phyloP scores from a whole-genome alignment of 2,797 vertebrate genomes.

The Sebastes miniatus region DNA sequence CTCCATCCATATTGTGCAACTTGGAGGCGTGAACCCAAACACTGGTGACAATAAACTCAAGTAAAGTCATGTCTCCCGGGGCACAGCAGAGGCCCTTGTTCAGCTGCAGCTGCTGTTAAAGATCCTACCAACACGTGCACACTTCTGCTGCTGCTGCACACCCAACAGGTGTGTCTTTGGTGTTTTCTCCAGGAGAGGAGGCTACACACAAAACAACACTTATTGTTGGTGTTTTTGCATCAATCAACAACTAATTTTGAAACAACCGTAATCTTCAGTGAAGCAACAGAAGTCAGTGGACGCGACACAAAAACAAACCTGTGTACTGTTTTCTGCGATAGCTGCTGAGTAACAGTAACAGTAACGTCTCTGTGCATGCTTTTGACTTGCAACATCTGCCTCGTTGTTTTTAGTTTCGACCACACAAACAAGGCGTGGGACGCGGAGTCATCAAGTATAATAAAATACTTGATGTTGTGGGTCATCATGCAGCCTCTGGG shows the following conservation, averaged over 20 bases:
- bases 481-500: constrained; percentile 12
- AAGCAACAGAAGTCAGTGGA: background rate
- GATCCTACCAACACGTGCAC: constrained; percentile 49
- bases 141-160: constrained; percentile 28
- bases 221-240: background rate
- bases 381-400: constrained; percentile 31
- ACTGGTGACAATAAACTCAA: constrained; percentile 36
- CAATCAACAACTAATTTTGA: constrained; percentile 6
- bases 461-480: background rate
- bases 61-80: constrained; percentile 54
- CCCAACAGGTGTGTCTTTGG: constrained; percentile 56
- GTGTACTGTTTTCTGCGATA: background rate
- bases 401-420: constrained; percentile 11
- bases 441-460: background rate
- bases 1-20: constrained; percentile 48
- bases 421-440: background rate
- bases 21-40: constrained; percentile 18
- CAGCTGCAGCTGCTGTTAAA: constrained; percentile 64
- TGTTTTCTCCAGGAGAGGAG: constrained; percentile 23
- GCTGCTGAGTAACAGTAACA: constrained; percentile 1
- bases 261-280: background rate
- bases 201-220: background rate
- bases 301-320: constrained; percentile 11
- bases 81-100: constrained; percentile 68
- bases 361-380: background rate